Percentiles rank a stretch among this genome's conserved stretches.
Evolutionary conservation across 2,797 vertebrate genomes (phyloP).

Genomic region (Coccyzus lansbergi): DNA sequence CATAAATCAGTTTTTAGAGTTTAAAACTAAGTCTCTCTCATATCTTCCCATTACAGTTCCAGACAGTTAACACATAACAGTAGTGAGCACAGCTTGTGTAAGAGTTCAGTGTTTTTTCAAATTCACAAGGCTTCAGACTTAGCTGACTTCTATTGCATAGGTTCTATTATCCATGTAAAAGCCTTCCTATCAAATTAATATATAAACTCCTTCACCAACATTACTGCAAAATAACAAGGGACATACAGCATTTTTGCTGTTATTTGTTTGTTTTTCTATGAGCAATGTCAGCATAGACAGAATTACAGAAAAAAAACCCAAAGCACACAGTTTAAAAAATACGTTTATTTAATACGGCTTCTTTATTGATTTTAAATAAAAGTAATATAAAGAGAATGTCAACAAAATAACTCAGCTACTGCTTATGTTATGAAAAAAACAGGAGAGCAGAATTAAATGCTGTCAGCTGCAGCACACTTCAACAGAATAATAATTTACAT

Average conservation of each 20-base stretch:
- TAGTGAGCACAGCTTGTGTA: fast-evolving
- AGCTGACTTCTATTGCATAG: background rate
- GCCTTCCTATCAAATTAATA: background rate
- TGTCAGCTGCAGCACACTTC: background rate
- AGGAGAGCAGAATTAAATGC: background rate
- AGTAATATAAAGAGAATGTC: background rate
- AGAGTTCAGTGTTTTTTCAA: background rate
- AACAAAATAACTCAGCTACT: constrained; percentile 14
- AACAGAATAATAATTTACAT: background rate
- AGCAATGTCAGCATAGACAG: background rate
- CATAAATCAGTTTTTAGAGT: background rate
- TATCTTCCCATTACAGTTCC: background rate
- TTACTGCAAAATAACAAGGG: background rate
- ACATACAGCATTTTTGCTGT: background rate
- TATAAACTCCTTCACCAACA: background rate
- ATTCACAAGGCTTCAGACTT: background rate
- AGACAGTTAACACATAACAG: background rate
- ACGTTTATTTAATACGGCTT: background rate
- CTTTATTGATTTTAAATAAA: constrained; percentile 42
- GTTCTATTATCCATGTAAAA: background rate
- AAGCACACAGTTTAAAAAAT: background rate
- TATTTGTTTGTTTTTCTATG: background rate
- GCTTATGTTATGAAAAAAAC: background rate
- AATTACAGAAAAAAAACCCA: background rate
- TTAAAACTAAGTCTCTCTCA: background rate